Conservation (phyloP, 2,888 invertebrate genomes). For the Onchidella celtica region DNA sequence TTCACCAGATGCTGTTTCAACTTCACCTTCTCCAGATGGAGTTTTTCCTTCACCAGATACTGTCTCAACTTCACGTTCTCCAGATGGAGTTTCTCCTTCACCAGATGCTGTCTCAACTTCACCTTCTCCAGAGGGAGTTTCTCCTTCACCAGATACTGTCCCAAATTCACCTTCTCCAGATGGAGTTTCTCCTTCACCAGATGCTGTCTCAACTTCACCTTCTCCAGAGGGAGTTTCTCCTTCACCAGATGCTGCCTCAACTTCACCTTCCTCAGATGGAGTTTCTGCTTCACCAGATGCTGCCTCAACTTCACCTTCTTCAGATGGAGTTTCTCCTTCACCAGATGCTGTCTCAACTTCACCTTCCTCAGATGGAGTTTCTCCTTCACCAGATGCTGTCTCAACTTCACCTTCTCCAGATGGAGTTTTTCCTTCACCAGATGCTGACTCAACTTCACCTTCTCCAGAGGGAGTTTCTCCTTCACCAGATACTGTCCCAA, state of each 20-base stretch:
- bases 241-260: conserved; percentile 2
- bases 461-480: not conserved
- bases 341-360: not conserved
- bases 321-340: not conserved
- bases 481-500: not conserved
- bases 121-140: not conserved
- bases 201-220: not conserved
- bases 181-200: not conserved
- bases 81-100: not conserved
- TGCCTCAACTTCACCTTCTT: not conserved
- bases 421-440: not conserved
- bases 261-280: not conserved
- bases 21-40: not conserved
- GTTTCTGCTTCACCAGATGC: conserved; percentile 5
- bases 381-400: not conserved
- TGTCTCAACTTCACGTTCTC: not conserved
- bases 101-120: not conserved
- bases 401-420: not conserved
- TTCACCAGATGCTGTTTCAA: not conserved
- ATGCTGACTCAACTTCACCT: not conserved
- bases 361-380: not conserved
- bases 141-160: not conserved
- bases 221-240: not conserved
- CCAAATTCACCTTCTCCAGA: not conserved
- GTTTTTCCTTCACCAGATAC: not conserved